phyloP scores from a whole-genome alignment of 2,888 invertebrate genomes.

The Chaetogeoica ovagalla region DNA sequence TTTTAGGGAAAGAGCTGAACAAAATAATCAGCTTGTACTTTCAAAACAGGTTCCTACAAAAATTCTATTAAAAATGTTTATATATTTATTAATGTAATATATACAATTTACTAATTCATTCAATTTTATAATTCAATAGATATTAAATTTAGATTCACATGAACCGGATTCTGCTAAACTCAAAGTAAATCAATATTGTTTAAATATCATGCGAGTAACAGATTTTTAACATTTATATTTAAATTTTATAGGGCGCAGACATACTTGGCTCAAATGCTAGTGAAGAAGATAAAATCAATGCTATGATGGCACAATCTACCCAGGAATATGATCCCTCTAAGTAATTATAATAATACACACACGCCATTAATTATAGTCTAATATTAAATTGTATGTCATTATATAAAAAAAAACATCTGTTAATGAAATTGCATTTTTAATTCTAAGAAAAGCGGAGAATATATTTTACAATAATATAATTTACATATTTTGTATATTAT shows the following conservation, averaged over 20 bases:
- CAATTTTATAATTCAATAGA: conserved; percentile 22
- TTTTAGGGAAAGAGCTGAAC: conserved; percentile 58
- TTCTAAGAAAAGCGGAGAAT: too few species aligned
- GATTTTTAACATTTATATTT: not conserved
- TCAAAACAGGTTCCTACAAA: conserved; percentile 28
- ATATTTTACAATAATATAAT: too few species aligned
- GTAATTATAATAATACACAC: too few species aligned
- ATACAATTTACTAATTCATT: conserved; percentile 15
- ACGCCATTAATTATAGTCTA: conserved; percentile 7
- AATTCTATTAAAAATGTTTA: not conserved
- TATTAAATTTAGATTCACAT: conserved; percentile 48
- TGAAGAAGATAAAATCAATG: conserved; percentile 96
- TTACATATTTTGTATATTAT: too few species aligned
- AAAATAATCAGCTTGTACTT: conserved; percentile 55
- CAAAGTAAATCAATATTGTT: conserved; percentile 27
- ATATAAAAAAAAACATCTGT: too few species aligned
- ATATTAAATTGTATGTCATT: not conserved
- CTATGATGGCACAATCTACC: conserved; percentile 96
- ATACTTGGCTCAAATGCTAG: conserved; percentile 86
- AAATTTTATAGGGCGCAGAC: conserved; percentile 50
- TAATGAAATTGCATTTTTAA: too few species aligned
- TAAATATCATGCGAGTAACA: conserved; percentile 8
- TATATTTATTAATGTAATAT: not conserved
- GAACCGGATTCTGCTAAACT: conserved; percentile 43
- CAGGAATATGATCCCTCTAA: conserved; percentile 96